A percentile compares a stretch with the other conserved stretches of the same genome.
These are phyloP conservation scores for Crepidodera aurea DNA, from an alignment of 2,888 invertebrate species.

Conservation along the genomic window DNA sequence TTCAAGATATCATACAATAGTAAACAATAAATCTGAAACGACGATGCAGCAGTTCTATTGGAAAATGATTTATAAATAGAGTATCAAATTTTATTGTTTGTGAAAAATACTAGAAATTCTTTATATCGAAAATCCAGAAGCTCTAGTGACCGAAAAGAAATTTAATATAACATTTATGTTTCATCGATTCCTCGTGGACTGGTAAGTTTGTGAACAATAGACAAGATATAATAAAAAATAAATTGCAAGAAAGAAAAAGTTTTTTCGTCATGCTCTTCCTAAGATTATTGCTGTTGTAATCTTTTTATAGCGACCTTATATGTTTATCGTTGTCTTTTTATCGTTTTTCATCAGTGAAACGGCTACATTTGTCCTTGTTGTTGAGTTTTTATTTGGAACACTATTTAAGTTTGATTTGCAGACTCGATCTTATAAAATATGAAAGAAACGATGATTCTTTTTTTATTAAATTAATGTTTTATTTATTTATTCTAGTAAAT, in stretches of 20 bases:
- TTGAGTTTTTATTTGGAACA: not conserved
- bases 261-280: conserved; percentile 5
- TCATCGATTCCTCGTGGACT: not conserved
- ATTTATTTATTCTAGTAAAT: too few species aligned
- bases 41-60: too few species aligned
- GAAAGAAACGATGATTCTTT: too few species aligned
- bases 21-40: too few species aligned
- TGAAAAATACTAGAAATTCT: not conserved
- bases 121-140: not conserved
- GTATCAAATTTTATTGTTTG: not conserved
- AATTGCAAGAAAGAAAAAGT: not conserved
- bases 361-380: conserved; percentile 1
- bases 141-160: not conserved
- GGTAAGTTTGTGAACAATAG: conserved; percentile 2
- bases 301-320: conserved; percentile 8
- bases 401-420: too few species aligned
- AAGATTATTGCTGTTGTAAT: conserved; percentile 9
- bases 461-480: too few species aligned
- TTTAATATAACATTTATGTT: conserved; percentile 1
- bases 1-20: too few species aligned
- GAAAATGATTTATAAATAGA: not conserved
- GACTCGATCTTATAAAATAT: too few species aligned
- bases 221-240: conserved; percentile 1
- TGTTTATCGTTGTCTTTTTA: conserved; percentile 5
- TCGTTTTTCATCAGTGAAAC: conserved; percentile 2